phyloP scores from a whole-genome alignment of 2,113 vertebrate species.

The Brienomyrus longianalis region DNA sequence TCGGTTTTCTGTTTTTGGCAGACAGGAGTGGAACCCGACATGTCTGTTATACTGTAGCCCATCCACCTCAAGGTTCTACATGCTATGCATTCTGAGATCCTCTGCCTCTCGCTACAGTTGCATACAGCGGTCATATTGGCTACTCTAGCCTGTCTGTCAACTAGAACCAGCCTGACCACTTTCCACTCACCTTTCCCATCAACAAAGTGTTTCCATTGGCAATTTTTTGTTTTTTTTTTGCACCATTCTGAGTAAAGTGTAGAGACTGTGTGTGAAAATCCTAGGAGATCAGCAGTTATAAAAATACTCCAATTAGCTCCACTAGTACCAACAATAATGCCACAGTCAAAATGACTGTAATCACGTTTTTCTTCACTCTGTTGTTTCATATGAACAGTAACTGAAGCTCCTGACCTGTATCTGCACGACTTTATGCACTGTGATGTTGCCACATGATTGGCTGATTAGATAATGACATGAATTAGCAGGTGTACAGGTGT shows the following conservation, averaged over 20 bases:
- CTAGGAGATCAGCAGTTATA: background rate
- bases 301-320: background rate
- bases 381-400: background rate
- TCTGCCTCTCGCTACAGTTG: too few species aligned
- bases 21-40: background rate
- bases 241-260: background rate
- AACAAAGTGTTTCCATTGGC: background rate
- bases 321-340: background rate
- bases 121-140: too few species aligned
- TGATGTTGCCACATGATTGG: background rate
- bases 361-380: background rate
- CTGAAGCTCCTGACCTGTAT: background rate
- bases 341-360: background rate
- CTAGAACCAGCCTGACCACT: background rate
- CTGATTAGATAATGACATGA: background rate
- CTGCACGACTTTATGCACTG: background rate
- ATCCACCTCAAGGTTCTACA: background rate
- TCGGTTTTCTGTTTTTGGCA: background rate
- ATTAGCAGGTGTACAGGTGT: background rate
- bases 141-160: background rate
- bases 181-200: background rate
- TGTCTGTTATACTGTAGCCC: background rate
- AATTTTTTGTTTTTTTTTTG: background rate
- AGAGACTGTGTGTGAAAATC: background rate
- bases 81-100: background rate